These are phyloP conservation scores for Passer montanus DNA, from an alignment of 2,113 vertebrate genomes.

Conservation along the genomic window DNA sequence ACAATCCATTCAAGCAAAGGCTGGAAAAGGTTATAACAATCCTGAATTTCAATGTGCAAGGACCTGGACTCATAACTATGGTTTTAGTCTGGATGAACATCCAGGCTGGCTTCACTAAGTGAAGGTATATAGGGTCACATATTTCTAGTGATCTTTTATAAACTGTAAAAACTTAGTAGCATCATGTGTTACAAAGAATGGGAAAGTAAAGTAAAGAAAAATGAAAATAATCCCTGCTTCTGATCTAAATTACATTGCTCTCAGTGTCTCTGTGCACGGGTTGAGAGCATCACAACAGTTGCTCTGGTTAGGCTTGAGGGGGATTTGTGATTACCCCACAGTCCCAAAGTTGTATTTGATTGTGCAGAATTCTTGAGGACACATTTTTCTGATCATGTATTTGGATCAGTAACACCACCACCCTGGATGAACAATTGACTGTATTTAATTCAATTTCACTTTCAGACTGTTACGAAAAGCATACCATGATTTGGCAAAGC, in stretches of 20 bases:
- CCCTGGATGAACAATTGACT: neutral
- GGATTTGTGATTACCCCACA: neutral
- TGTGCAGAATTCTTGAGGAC: neutral
- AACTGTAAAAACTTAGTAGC: neutral
- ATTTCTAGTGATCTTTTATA: neutral
- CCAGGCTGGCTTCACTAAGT: neutral
- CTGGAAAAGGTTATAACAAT: neutral
- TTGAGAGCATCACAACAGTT: neutral
- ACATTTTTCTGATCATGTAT: neutral
- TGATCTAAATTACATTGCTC: neutral
- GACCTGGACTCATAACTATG: neutral
- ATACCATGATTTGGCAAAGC: neutral
- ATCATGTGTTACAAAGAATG: neutral
- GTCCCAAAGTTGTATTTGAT: neutral
- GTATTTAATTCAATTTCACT: neutral
- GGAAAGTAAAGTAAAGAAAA: neutral
- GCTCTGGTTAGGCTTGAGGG: neutral
- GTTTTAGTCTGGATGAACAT: neutral
- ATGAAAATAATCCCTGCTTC: neutral
- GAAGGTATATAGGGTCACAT: neutral
- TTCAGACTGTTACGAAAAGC: neutral
- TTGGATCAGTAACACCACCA: neutral
- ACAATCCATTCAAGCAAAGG: neutral
- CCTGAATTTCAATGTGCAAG: neutral
- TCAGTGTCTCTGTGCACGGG: neutral